Percentiles rank a stretch among this genome's conserved stretches.
phyloP scores from a whole-genome alignment of 2,888 invertebrate species.

The Colostygia pectinataria region DNA sequence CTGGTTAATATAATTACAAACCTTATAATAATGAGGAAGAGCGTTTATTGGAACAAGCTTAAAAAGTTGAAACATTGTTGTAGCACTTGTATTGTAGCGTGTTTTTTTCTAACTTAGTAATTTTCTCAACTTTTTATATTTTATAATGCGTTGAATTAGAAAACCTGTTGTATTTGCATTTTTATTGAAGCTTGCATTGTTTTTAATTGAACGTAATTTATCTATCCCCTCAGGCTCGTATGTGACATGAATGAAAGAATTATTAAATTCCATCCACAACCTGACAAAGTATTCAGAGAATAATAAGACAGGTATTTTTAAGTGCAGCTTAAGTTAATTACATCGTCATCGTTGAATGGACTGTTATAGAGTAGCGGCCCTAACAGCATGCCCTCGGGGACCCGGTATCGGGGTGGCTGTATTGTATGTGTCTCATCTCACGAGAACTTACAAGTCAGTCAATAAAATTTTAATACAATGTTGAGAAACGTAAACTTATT shows the following conservation, averaged over 20 bases:
- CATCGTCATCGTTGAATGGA: conserved; percentile 53
- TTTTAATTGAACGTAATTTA: conserved; percentile 52
- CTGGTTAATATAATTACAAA: conserved; percentile 66
- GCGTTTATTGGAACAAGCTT: conserved; percentile 47
- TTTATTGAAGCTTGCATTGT: conserved; percentile 52
- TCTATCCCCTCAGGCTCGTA: conserved; percentile 39
- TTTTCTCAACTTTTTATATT: conserved; percentile 41
- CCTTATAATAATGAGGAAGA: conserved; percentile 55
- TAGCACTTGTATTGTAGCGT: too few species aligned
- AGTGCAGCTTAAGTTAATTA: conserved; percentile 58
- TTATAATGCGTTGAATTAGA: conserved; percentile 39
- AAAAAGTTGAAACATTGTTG: conserved; percentile 36
- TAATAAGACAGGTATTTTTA: conserved; percentile 23
- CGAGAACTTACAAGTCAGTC: conserved; percentile 53
- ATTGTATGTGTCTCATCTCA: conserved; percentile 44
- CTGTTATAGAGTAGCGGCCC: conserved; percentile 35
- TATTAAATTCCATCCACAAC: conserved; percentile 62
- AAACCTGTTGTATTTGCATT: conserved; percentile 55
- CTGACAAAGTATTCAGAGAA: conserved; percentile 51
- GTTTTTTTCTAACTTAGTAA: conserved; percentile 35
- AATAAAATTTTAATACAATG: conserved; percentile 51
- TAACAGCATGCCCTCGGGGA: conserved; percentile 37
- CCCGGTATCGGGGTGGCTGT: conserved; percentile 7
- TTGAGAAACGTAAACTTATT: conserved; percentile 67
- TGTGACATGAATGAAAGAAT: conserved; percentile 48